Base-by-base conservation (phyloP, 2,113 vertebrate species). In the Sula dactylatra region DNA sequence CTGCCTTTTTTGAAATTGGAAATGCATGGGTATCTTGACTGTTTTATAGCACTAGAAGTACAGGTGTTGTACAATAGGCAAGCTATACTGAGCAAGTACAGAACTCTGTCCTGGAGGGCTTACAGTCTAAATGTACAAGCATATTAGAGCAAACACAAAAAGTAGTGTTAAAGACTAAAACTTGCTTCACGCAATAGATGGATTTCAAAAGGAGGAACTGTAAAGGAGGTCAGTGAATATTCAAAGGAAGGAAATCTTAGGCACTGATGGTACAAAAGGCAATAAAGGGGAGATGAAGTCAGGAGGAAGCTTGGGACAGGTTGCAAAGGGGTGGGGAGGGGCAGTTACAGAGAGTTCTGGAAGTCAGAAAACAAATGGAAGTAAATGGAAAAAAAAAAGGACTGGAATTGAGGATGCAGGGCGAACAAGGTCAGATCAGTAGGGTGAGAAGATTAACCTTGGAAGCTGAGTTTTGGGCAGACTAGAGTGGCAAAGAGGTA, bases 71-170 rank as follows among this genome's bases (percentile, higher is more conserved):
- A 91, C 67, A 64, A 66, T 16, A 76, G 61, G 65, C 62, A 89
- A 88, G 66, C 87, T 96, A n/a, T 42, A 42, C 78, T 90, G 34
- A 93, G 73, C 52, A 83, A 45, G 71, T 77, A 82, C 2, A 77
- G 86, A 82, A 78, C 70, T 67, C 88, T 94, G 82, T 94, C 95
- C 89, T 94, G 95, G 84, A 88, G 88, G 62, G 67, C 45, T 96
- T 91, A 73, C 38, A 73, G 61, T 80, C 87, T 88, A 38, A 77
- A 62, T 13, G 45, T 55, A 64, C 70, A 27, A 77, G 67, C 58
- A 32, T 49, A 94, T 79, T 64, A 42, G 62, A 94, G 76, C 67
- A 86, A 94, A 92, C 61, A 78, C 32, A 91, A 81, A 90, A 82
- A 66, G 54, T 50, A 87, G 42, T 45, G 52, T 83, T 90, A 92